These are phyloP conservation scores for Drosophila pseudoananassae DNA, from an alignment of 1,140 invertebrate species.

Conservation along the genomic window DNA sequence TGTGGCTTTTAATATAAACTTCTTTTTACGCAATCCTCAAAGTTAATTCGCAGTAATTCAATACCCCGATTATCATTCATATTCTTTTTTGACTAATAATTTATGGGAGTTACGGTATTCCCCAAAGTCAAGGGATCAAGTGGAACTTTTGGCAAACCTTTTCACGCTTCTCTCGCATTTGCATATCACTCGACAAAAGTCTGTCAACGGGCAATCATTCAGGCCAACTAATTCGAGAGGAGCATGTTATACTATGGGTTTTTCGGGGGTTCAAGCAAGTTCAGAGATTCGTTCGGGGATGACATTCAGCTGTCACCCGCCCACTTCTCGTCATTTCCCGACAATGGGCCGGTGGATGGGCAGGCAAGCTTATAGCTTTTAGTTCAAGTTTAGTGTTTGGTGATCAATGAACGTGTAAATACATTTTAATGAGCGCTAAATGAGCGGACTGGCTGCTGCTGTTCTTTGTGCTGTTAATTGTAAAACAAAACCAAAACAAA, in stretches of 20 bases:
- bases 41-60: neutral
- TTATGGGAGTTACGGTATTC: conserved; percentile 12
- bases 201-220: neutral
- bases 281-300: conserved; percentile 34
- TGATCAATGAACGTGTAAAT: conserved; percentile 78
- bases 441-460: conserved; percentile 12
- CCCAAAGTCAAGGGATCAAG: conserved; percentile 3
- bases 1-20: neutral
- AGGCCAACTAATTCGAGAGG: conserved; percentile 17
- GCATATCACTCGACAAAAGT: conserved; percentile 28
- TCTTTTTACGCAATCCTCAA: neutral
- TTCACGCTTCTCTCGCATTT: conserved; percentile 27
- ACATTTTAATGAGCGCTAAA: conserved; percentile 65
- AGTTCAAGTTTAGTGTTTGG: conserved; percentile 34
- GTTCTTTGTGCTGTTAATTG: conserved; percentile 42
- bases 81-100: conserved; percentile 12
- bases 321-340: conserved; percentile 28
- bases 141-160: conserved; percentile 26
- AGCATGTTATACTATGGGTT: conserved; percentile 8
- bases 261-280: conserved; percentile 53
- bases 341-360: conserved; percentile 8
- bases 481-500: conserved; percentile 51
- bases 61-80: neutral
- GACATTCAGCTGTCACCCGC: conserved; percentile 66
- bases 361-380: conserved; percentile 47